Conservation (phyloP, 35 echinoderm and acorn worm genomes). For the Lytechinus variegatus region DNA sequence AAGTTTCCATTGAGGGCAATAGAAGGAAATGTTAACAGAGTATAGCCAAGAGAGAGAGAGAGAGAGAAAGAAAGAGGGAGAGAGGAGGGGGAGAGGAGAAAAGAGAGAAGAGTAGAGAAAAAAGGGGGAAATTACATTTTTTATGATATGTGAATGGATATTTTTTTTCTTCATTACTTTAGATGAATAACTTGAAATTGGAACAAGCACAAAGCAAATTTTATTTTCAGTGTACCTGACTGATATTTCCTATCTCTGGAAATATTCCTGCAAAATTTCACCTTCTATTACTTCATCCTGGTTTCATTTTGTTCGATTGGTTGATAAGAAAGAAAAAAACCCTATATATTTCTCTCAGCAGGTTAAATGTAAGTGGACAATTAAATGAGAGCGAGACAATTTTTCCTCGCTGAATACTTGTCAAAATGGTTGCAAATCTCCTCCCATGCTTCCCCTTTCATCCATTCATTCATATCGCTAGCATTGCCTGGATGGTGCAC, state of each 20-base stretch:
- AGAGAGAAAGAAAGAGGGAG: not conserved
- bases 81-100: too few relatives aligned
- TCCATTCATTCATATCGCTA: constrained; percentile 16
- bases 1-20: not conserved
- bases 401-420: not conserved
- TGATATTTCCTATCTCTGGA: not conserved
- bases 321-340: not conserved
- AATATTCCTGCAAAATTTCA: not conserved
- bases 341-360: not conserved
- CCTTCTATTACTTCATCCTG: not conserved
- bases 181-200: not conserved
- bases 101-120: not conserved
- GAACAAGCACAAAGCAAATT: not conserved
- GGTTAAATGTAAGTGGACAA: not conserved
- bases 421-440: not conserved
- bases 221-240: not conserved
- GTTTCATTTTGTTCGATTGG: not conserved
- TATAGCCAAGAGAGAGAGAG: not conserved
- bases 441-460: not conserved
- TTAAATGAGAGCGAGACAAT: not conserved
- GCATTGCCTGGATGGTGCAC: constrained; percentile 15
- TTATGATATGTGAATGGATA: not conserved
- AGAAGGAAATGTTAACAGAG: too few relatives aligned
- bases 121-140: not conserved
- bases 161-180: not conserved